Evolutionary conservation across 2,888 invertebrate species (phyloP), one percentile per base, ranked within the genome.

Genomic region (Psococerastis gibbosa): DNA sequence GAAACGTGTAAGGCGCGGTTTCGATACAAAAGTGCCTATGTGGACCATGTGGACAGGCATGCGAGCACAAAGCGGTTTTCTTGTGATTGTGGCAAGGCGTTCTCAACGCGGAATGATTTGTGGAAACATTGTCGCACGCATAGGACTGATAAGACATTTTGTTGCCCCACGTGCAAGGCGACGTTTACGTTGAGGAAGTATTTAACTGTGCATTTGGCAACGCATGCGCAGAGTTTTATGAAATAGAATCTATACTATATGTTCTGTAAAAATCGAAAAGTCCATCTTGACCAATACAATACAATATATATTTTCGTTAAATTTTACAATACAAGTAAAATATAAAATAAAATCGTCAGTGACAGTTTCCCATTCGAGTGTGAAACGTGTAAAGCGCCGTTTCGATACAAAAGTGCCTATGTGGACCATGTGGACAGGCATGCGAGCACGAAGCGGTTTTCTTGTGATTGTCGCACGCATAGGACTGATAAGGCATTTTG

Each of bases 81-180:
- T 13, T 38, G 38, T 20, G n/a, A 20, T 15, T 38, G 38, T 20
- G 38, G 38, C 5, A 38, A 38, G 20, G 38, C 20, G 22, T 38
- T 38, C 38, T 16, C 22, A 5, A 38, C 17, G 6, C 17, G 22
- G 17, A n/a, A 38, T 18, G 38, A 38, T 20, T 20, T 38, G 38
- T 38, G 20, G 22, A 38, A 38, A 17, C 38, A 38, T 38, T 13
- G 11, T 16, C 17, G 20, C n/a, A 38, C 20, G 5, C 38, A 38
- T 20, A n/a, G 20, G 3, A 38, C 17, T 5, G 38, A 38, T 38
- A 3, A 20, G n/a, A 13, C 11, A 5, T 38, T 18, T 38, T 4
- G 17, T 6, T 38, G 38, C 18, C 17, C 38, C n/a, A 18, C 20
- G 8, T 38, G 38, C 20, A 20, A 38, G 13, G 17, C 22, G 20